Conservation (phyloP, 37 sponge, comb jelly and placozoan species). For the Sycon ciliatum region DNA sequence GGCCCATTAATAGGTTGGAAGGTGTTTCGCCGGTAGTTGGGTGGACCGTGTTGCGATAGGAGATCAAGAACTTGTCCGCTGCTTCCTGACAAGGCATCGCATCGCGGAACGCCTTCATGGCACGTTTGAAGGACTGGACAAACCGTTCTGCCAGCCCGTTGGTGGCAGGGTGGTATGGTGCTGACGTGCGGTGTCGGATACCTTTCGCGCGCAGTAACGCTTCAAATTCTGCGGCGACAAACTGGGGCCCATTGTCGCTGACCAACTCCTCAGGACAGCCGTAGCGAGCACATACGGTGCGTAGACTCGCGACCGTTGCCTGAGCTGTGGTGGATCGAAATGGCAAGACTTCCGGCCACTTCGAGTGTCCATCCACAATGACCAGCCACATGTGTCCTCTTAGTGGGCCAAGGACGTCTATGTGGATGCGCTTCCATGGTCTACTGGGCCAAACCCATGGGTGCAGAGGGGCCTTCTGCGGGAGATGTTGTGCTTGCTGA, state of each 20-base stretch:
- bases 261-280: conserved; percentile 10
- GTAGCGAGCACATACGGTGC: neutral
- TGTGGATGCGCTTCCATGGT: conserved; percentile 20
- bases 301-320: neutral
- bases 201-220: neutral
- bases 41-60: too few species aligned
- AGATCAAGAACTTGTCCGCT: too few species aligned
- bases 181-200: neutral
- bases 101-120: too few species aligned
- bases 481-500: neutral
- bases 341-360: conserved; percentile 11
- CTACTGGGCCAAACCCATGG: neutral
- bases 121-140: conserved; percentile 12
- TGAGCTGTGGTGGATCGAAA: neutral
- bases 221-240: conserved; percentile 2
- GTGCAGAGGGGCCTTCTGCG: neutral
- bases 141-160: conserved; percentile 15
- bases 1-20: too few species aligned
- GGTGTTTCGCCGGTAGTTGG: too few species aligned
- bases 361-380: neutral
- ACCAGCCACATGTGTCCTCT: neutral
- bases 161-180: neutral
- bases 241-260: conserved; percentile 15
- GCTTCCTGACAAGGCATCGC: too few species aligned
- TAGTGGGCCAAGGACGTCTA: neutral